Evolutionary conservation across 2,888 invertebrate genomes (phyloP).

Genomic region (Xylocampa areola): DNA sequence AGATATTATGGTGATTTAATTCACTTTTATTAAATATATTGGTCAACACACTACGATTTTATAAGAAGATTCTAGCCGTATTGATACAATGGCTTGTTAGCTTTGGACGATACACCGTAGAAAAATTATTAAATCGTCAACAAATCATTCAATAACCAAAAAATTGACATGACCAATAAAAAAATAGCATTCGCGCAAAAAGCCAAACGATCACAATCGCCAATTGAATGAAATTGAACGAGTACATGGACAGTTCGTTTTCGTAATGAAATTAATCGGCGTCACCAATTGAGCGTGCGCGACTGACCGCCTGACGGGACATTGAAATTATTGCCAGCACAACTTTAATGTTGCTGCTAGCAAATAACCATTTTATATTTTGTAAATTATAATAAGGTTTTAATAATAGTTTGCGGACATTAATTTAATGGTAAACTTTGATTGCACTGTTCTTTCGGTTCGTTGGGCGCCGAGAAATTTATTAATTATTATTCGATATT

Average conservation of each 20-base stretch:
- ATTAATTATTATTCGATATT: slow-evolving; percentile 18
- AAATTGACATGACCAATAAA: slow-evolving; percentile 25
- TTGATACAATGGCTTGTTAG: too few species aligned
- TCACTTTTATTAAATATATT: not conserved
- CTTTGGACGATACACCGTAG: too few species aligned
- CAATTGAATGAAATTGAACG: slow-evolving; percentile 59
- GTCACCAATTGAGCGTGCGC: slow-evolving; percentile 54
- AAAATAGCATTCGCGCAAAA: slow-evolving; percentile 32
- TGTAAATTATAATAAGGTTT: slow-evolving; percentile 51
- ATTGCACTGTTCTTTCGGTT: slow-evolving; percentile 38
- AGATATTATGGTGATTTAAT: too few species aligned
- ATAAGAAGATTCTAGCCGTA: too few species aligned
- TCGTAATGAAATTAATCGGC: slow-evolving; percentile 60
- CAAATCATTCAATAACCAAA: slow-evolving; percentile 8
- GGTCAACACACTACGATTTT: not conserved
- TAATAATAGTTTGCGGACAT: slow-evolving; percentile 41
- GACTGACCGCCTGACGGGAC: slow-evolving; percentile 41
- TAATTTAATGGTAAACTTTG: slow-evolving; percentile 45
- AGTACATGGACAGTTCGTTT: slow-evolving; percentile 48
- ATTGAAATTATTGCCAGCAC: slow-evolving; percentile 37
- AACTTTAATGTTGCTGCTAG: slow-evolving; percentile 38
- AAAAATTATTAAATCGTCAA: too few species aligned
- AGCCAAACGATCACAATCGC: slow-evolving; percentile 49
- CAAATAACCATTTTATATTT: slow-evolving; percentile 45
- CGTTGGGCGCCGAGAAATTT: slow-evolving; percentile 18